Evolutionary conservation across 2,888 invertebrate genomes (phyloP), one percentile per base, ranked within the genome.

Genomic region (Rutpela maculata): DNA sequence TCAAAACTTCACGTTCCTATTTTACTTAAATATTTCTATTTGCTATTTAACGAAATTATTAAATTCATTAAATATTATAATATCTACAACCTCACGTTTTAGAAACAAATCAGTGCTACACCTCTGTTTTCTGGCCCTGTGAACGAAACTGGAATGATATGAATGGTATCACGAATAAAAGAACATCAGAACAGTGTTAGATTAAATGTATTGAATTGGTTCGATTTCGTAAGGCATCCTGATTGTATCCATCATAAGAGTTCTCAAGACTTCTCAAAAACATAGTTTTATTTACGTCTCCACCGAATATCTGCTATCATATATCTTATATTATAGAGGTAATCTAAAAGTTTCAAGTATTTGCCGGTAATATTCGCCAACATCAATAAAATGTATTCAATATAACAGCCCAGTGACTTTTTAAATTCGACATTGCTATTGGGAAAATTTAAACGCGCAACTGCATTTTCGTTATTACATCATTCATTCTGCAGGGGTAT

Each of bases 351-450:
- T 67, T 67, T 67, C 67, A 55, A 55, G 55, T 67, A 67, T 67
- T 56, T 26, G 26, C 67, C 19, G 67, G 67, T 67, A 67, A 67
- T 67, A 67, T 55, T 67, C 56, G 26, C 55, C 35, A 55, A 66
- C 67, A 67, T 67, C 55, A 18, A 67, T 67, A 67, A 67, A 67
- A 31, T 67, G 56, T 67, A 67, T 67, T 67, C 67, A 67, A 67
- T 67, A 67, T 55, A 67, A 50, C 67, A 67, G 67, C 31, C 56
- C 55, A 67, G 55, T 67, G 67, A 67, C 26, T 56, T 17, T 38
- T 9, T 22, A 59, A 19, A 59, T 59, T 59, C 59, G 19, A 59
- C 59, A 18, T 59, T 59, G 59, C 19, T 15, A 10, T 22, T 22
- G 19, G 59, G 12, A 59, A 59, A 9, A 59, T 22, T 22, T 15